Conservation (phyloP, 2,113 vertebrate genomes). For the Rhabdomys dilectus region DNA sequence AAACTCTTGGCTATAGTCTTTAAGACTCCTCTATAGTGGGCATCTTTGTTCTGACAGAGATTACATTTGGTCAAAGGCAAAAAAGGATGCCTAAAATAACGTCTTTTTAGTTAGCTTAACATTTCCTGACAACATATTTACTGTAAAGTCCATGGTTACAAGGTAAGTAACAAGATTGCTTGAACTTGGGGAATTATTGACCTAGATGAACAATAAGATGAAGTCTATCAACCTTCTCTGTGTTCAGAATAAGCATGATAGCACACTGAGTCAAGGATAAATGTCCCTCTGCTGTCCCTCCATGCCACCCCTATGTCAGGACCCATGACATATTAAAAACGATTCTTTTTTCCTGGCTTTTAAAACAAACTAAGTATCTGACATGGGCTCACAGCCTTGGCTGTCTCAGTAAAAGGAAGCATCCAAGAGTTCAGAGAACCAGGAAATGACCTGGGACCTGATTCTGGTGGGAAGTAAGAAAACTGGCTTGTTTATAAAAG, state of each 20-base stretch:
- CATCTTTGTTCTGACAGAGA: constrained; percentile 10
- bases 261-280: background rate
- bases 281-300: background rate
- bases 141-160: background rate
- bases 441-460: background rate
- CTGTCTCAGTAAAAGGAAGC: background rate
- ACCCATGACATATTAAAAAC: background rate
- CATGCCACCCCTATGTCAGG: background rate
- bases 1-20: background rate
- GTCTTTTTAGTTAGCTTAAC: background rate
- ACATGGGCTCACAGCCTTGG: background rate
- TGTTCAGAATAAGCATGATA: background rate
- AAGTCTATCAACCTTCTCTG: background rate
- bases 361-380: background rate
- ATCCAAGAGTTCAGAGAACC: background rate
- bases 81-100: constrained; percentile 38
- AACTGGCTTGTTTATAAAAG: background rate
- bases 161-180: constrained; percentile 10
- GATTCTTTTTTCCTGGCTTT: background rate
- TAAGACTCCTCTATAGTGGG: background rate
- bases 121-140: constrained; percentile 38
- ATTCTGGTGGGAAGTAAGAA: constrained; percentile 3
- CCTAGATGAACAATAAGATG: background rate
- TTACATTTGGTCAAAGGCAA: constrained; percentile 32
- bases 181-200: background rate